Conservation (phyloP, 2,888 invertebrate species). For the Phengaris alcon region DNA sequence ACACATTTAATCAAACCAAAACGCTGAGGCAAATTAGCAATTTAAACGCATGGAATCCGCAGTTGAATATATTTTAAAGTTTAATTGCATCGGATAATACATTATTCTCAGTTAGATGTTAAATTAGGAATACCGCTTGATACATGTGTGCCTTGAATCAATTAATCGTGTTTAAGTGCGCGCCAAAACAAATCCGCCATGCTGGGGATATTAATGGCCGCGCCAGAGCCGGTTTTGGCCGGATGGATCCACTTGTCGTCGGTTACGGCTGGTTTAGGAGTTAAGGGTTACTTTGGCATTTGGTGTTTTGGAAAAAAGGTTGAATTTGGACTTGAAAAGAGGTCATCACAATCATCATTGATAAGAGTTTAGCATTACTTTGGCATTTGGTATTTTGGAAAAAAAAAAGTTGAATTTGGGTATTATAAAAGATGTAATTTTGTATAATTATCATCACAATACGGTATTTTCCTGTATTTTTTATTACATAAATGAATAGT, state of each 20-base stretch:
- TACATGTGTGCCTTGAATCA: conserved; percentile 58
- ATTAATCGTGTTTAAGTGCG: conserved; percentile 68
- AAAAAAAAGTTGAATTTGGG: too few species aligned
- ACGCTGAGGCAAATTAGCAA: conserved; percentile 8
- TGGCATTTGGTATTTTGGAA: too few species aligned
- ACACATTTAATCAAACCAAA: conserved; percentile 13
- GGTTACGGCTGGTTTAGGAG: conserved; percentile 34
- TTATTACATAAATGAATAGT: too few species aligned
- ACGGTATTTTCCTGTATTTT: too few species aligned
- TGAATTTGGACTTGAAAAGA: too few species aligned
- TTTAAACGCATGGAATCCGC: conserved; percentile 2
- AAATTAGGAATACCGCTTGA: conserved; percentile 42
- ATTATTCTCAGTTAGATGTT: conserved; percentile 33
- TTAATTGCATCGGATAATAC: conserved; percentile 29
- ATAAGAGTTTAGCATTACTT: too few species aligned
- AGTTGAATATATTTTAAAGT: conserved; percentile 26
- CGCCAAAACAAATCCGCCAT: conserved; percentile 70
- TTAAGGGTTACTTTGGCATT: neutral
- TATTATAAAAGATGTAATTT: too few species aligned
- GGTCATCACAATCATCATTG: too few species aligned
- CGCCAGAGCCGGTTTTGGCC: conserved; percentile 44
- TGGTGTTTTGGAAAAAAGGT: neutral
- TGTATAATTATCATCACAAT: too few species aligned
- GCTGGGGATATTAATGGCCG: conserved; percentile 58
- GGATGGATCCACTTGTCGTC: conserved; percentile 45